Base-by-base conservation (phyloP, 2,113 vertebrate species). In the Larimichthys crocea region DNA sequence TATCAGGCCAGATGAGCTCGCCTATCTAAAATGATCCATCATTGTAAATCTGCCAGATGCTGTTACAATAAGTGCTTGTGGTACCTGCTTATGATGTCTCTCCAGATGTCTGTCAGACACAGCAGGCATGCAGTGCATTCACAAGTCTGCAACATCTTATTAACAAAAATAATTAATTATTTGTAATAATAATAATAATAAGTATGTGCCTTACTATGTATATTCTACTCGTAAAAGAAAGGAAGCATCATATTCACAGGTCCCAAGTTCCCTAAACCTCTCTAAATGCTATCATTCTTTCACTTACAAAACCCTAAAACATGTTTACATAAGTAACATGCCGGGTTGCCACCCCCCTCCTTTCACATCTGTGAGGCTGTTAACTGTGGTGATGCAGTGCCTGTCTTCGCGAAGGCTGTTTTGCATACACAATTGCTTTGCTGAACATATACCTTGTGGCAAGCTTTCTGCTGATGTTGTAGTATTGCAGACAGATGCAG, bases 401-500 rank as follows among this genome's bases (percentile, higher is more conserved):
- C 83, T 88, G 63, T 70, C 76, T 87, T 76, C 80, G 68, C 77
- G 85, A 86, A 75, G 65, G n/a, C 77, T 72, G 29, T 63, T 88
- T 75, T 89, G 85, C 87, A 86, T 84, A 83, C 50, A 74, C 85
- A 80, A 70, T 79, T 80, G 55, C 65, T 86, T 75, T 72, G 55
- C 76, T 74, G 49, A 78, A 82, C 65, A 79, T 79, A 60, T 69
- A 91, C 84, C 85, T 91, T 63, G 80, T 85, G 86, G 86, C 83
- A 71, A 83, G 69, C 74, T 42, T 91, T 89, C 82, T 82, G 90
- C 90, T 89, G 88, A 92, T 86, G 78, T 73, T 31, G 86, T 86
- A 55, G 64, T 86, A 85, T 73, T 84, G 86, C 75, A 83, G 89
- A 89, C 90, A 91, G 89, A 92, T 92, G 85, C 84, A 86, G 78